Conservation (phyloP, 2,888 invertebrate species). For the Cryptophagus acutangulus region DNA sequence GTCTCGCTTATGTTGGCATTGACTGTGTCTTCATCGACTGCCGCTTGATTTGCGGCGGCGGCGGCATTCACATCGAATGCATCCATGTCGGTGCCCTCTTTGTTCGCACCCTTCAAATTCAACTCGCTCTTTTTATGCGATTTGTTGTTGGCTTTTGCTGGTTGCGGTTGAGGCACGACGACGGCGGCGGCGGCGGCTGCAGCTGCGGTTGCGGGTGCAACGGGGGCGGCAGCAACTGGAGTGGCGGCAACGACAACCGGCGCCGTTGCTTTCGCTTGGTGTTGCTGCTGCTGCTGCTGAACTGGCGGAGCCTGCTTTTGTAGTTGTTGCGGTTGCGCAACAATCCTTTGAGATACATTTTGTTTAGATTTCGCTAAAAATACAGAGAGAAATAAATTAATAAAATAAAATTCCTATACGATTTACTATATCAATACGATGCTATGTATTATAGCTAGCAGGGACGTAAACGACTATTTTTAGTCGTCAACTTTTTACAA, state of each 20-base stretch:
- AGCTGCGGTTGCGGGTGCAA: conserved; percentile 16
- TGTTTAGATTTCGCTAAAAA: conserved; percentile 43
- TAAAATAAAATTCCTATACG: too few relatives aligned
- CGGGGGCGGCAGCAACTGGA: conserved; percentile 17
- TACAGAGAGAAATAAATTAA: conserved; percentile 12
- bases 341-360: conserved; percentile 35
- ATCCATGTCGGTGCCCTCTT: conserved; percentile 60
- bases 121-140: conserved; percentile 52
- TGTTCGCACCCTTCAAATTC: conserved; percentile 55
- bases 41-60: conserved; percentile 20
- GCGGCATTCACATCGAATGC: conserved; percentile 49
- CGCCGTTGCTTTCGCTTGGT: conserved; percentile 16
- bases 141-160: conserved; percentile 51
- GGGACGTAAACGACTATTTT: too few relatives aligned
- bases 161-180: conserved; percentile 42
- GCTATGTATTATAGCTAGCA: too few relatives aligned
- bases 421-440: too few relatives aligned
- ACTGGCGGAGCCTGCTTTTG: conserved; percentile 9
- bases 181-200: conserved; percentile 22
- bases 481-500: too few relatives aligned
- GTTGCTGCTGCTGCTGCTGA: conserved; percentile 19
- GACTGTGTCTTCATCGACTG: conserved; percentile 14
- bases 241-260: conserved; percentile 18
- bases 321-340: conserved; percentile 15
- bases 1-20: conserved; percentile 2